Base-by-base conservation (phyloP, 1,140 invertebrate genomes). In the Magallana angulata region DNA sequence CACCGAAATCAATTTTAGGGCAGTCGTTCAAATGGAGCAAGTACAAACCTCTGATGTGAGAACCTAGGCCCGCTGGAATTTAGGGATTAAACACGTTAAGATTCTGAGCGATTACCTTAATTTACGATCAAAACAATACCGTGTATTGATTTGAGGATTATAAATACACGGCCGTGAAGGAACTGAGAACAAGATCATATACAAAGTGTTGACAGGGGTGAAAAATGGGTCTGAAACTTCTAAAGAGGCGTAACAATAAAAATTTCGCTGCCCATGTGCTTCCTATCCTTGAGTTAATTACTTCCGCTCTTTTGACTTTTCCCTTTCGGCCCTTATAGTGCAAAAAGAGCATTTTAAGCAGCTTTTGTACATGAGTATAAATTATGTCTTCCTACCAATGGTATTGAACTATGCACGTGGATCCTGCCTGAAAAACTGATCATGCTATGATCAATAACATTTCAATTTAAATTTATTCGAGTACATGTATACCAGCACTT, bases 51-150 rank as follows among this genome's bases (percentile, higher is more conserved):
- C 36, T 48, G n/a, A 62, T 30, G 24, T 76, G 68, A 76, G 68
- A 76, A 76, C 68, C 7, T 30, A 8, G 68, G 68, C 68, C 36
- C 68, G 36, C 68, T 14, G 12, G 68, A 30, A 76, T 76, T 76
- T 30, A 76, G 68, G 30, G 68, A 76, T 76, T 76, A 76, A 76
- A 11, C 24, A 11, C 68, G 36, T 76, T 76, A 76, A 76, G 36
- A 76, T 76, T 30, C 24, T 76, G 68, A 24, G 11, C 18, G 24
- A 30, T 76, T 76, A 76, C 36, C 68, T 8, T 36, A 14, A 76
- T 18, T 76, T 76, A 30, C 24, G 12, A 76, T 76, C 68, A 36
- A 76, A 76, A 76, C 68, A 76, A 76, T 76, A 76, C 68, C 24
- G 24, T 12, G 24, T 76, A 76, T 76, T 24, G 68, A 76, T 76